Conservation (phyloP, 1,140 invertebrate species). For the Paramacrobiotus metropolitanus region DNA sequence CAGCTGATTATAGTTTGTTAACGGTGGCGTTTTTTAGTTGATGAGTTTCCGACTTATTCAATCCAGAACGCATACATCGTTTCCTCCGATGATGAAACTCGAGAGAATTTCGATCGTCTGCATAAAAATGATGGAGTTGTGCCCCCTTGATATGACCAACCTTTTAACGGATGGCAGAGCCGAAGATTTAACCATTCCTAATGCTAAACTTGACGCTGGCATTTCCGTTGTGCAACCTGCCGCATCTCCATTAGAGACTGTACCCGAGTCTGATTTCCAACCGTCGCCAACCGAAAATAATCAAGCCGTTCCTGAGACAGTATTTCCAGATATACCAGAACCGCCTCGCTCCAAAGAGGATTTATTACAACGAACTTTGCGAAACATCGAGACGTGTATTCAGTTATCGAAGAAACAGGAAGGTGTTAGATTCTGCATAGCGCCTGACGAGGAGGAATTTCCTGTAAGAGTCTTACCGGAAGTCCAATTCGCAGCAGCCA, state of each 20-base stretch:
- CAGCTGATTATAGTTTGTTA: no score
- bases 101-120: background rate
- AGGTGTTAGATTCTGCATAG: no score
- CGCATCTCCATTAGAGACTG: background rate
- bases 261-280: background rate
- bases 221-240: background rate
- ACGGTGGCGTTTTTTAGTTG: no score
- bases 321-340: no score
- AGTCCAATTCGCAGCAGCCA: no score
- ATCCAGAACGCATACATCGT: conserved; percentile 7
- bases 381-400: background rate
- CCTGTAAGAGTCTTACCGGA: no score
- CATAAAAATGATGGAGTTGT: background rate
- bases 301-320: no score
- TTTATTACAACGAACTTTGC: background rate
- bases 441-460: no score
- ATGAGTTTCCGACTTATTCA: conserved; percentile 4
- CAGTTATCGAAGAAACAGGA: background rate
- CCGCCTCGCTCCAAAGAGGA: background rate
- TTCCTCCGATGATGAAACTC: background rate
- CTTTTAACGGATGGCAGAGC: no score
- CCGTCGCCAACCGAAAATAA: no score
- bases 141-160: background rate
- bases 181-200: background rate
- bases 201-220: background rate